phyloP scores from a whole-genome alignment of 2,888 invertebrate species.

The Acrocera orbiculus region DNA sequence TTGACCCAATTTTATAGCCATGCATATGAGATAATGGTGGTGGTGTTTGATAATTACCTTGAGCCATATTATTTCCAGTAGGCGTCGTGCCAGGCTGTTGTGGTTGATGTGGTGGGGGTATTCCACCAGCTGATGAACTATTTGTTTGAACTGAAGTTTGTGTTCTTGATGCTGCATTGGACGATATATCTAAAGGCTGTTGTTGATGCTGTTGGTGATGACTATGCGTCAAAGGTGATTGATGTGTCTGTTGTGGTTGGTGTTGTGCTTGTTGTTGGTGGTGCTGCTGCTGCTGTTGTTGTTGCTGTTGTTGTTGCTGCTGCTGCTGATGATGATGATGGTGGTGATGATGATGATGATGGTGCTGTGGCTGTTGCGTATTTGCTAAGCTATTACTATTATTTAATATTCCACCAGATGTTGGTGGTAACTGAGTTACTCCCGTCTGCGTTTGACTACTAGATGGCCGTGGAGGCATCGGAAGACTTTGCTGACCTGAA shows the following conservation, averaged over 20 bases:
- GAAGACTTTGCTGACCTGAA: constrained; percentile 76
- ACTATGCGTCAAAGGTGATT: no score
- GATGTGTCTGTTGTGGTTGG: no score
- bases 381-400: constrained; percentile 22
- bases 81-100: constrained; percentile 22
- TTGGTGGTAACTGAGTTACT: constrained; percentile 21
- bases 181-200: constrained; percentile 8
- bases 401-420: constrained; percentile 11
- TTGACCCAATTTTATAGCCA: constrained; percentile 44
- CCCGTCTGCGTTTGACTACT: constrained; percentile 55
- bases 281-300: constrained; percentile 33
- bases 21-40: constrained; percentile 28
- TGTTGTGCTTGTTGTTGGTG: constrained; percentile 16
- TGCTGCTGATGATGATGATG: constrained; percentile 15
- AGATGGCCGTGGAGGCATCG: constrained; percentile 89
- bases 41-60: constrained; percentile 17
- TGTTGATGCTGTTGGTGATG: constrained; percentile 8
- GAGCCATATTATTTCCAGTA: constrained; percentile 26
- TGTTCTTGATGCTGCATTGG: constrained; percentile 8
- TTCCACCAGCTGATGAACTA: constrained; percentile 23
- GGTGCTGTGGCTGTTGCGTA: constrained; percentile 13
- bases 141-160: constrained; percentile 5
- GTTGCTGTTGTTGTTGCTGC: constrained; percentile 19
- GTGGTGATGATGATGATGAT: constrained; percentile 11
- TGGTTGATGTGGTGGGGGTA: constrained; percentile 27